Evolutionary conservation across 2,797 vertebrate genomes (phyloP).

Genomic region (Myripristis jacobus): DNA sequence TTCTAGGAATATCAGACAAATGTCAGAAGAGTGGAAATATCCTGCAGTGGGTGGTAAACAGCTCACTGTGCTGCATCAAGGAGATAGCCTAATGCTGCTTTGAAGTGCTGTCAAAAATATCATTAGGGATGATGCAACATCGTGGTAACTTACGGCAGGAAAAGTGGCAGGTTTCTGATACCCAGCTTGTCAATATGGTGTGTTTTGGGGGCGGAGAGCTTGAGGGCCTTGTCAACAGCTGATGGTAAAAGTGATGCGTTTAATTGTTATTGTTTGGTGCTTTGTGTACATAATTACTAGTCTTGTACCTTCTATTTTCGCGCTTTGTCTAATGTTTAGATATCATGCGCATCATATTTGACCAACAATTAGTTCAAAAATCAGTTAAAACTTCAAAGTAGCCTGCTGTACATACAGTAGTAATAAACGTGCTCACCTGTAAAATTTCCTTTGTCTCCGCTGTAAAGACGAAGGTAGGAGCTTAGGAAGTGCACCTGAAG

Average conservation of each 20-base stretch:
- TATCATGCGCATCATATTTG: no score
- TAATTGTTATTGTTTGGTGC: neutral
- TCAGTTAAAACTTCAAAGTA: no score
- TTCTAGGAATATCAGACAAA: neutral
- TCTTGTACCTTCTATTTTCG: no score
- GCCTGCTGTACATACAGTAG: neutral
- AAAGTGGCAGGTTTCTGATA: neutral
- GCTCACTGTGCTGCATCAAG: no score
- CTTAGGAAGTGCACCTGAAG: constrained; percentile 65
- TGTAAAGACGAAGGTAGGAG: neutral
- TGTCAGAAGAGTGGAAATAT: neutral
- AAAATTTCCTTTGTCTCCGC: no score
- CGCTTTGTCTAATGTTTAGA: no score
- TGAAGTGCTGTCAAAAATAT: no score
- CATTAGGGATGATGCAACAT: neutral
- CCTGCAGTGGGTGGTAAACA: neutral
- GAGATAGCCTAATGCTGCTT: no score
- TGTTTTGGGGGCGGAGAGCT: neutral
- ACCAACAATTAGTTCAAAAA: no score
- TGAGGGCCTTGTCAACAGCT: no score
- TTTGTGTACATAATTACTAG: neutral
- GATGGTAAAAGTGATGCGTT: neutral
- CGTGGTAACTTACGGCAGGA: neutral
- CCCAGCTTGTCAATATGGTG: neutral
- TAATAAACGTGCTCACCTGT: neutral